phyloP scores from a whole-genome alignment of 2,113 vertebrate genomes.

The Okapia johnstoni region DNA sequence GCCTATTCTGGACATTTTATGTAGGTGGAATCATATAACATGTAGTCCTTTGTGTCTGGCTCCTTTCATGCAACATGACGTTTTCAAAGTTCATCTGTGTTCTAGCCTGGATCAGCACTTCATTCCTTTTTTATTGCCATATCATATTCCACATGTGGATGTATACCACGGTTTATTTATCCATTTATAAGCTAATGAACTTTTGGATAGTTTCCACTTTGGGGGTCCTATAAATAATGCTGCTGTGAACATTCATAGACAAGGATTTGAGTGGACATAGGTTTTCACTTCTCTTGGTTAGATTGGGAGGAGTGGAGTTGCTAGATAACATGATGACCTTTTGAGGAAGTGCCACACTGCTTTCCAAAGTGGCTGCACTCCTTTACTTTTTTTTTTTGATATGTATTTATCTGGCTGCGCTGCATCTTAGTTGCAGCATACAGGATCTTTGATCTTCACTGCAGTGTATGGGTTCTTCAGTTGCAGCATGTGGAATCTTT shows the following conservation, averaged over 20 bases:
- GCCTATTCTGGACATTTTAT: background rate
- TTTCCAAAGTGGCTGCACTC: background rate
- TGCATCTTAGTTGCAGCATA: background rate
- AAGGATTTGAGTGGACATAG: background rate
- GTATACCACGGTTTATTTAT: background rate
- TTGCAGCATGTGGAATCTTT: background rate
- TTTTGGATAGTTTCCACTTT: background rate
- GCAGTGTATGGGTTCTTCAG: background rate
- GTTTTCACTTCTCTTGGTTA: background rate
- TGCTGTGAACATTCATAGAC: background rate
- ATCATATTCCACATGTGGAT: background rate
- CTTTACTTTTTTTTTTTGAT: background rate
- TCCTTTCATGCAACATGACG: background rate
- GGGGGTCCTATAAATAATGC: background rate
- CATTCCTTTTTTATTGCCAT: background rate
- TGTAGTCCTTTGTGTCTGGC: background rate
- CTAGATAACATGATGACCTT: background rate
- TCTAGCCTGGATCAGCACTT: too few species aligned
- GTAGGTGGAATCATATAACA: rapidly evolving
- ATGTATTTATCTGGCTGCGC: background rate
- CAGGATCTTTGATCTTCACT: background rate
- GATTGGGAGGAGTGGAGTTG: background rate
- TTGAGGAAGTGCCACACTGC: background rate
- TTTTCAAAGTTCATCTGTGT: background rate
- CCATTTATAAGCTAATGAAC: background rate